Evolutionary conservation across 2,113 vertebrate genomes (phyloP).

Genomic region (Pseudorhombus dupliciocellatus): DNA sequence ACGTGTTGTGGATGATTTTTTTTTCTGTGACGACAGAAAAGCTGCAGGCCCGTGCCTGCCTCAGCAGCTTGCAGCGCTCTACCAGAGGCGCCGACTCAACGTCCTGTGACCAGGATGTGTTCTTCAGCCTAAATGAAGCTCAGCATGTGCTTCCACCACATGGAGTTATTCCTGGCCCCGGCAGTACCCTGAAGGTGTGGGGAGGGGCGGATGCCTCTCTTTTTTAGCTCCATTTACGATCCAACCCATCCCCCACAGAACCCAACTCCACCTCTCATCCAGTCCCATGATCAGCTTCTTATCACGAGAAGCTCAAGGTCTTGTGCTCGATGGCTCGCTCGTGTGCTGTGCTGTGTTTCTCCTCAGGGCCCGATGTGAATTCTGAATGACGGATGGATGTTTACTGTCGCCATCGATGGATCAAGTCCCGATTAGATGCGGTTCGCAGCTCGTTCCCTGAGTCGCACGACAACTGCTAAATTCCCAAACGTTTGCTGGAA

Average conservation of each 20-base stretch:
- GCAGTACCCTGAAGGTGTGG: constrained; percentile 54
- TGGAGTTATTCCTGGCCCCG: constrained; percentile 73
- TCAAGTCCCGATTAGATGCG: too few relatives aligned
- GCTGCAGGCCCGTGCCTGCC: constrained; percentile 8
- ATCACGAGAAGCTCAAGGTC: constrained; percentile 10
- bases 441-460: too few relatives aligned
- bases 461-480: too few relatives aligned
- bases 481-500: too few relatives aligned
- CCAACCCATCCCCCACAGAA: constrained; percentile 29
- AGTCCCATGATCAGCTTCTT: constrained; percentile 18
- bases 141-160: constrained; percentile 61
- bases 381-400: neutral
- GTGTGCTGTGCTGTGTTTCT: neutral
- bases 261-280: constrained; percentile 18
- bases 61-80: constrained; percentile 13
- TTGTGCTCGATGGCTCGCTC: constrained; percentile 2
- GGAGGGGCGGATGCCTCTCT: constrained; percentile 59
- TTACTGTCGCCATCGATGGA: too few relatives aligned
- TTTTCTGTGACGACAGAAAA: constrained; percentile 1
- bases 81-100: constrained; percentile 25
- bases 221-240: constrained; percentile 71
- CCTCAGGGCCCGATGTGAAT: neutral
- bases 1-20: neutral
- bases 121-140: constrained; percentile 53
- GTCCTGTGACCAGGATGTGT: constrained; percentile 24